These are phyloP conservation scores for Marisa cornuarietis DNA, from an alignment of 1,140 invertebrate species.

Conservation along the genomic window DNA sequence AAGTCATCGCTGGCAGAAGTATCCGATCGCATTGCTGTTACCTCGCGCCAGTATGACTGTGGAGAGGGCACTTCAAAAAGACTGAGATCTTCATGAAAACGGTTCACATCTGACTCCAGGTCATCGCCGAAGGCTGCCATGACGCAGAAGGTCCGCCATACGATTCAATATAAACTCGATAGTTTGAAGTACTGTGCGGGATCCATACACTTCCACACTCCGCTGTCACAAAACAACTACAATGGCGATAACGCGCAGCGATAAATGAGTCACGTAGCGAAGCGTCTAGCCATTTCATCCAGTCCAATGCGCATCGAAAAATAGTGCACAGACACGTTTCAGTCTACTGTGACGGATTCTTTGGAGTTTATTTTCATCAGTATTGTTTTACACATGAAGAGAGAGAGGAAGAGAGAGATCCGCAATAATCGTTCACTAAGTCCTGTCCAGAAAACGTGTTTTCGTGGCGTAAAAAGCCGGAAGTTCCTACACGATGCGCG, in stretches of 20 bases:
- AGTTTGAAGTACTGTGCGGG: slow-evolving; percentile 10
- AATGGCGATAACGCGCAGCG: slow-evolving; percentile 27
- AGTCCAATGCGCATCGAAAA: not conserved
- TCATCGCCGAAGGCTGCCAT: slow-evolving; percentile 47
- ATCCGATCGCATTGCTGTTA: slow-evolving; percentile 46
- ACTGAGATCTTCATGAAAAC: slow-evolving; percentile 50
- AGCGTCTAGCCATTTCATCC: not conserved
- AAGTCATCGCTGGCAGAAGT: slow-evolving; percentile 52
- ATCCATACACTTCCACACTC: slow-evolving; percentile 16
- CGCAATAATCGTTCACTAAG: not conserved
- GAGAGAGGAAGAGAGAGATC: not conserved
- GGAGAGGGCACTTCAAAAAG: slow-evolving; percentile 51
- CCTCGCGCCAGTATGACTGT: slow-evolving; percentile 36
- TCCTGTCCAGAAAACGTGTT: not conserved
- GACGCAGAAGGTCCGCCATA: slow-evolving; percentile 24
- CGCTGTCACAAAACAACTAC: slow-evolving; percentile 19
- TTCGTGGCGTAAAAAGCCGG: slow-evolving; percentile 6
- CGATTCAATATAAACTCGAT: slow-evolving; percentile 1
- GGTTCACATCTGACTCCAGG: slow-evolving; percentile 44
- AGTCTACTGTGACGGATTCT: not conserved
- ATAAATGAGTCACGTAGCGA: slow-evolving; percentile 27
- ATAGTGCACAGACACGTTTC: not conserved
- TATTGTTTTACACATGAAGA: not conserved
- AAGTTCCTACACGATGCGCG: slow-evolving; percentile 21
- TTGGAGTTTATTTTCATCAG: not conserved